These are phyloP conservation scores for Neosilurus mollespiculum DNA, from an alignment of 2,797 vertebrate species.

Conservation along the genomic window DNA sequence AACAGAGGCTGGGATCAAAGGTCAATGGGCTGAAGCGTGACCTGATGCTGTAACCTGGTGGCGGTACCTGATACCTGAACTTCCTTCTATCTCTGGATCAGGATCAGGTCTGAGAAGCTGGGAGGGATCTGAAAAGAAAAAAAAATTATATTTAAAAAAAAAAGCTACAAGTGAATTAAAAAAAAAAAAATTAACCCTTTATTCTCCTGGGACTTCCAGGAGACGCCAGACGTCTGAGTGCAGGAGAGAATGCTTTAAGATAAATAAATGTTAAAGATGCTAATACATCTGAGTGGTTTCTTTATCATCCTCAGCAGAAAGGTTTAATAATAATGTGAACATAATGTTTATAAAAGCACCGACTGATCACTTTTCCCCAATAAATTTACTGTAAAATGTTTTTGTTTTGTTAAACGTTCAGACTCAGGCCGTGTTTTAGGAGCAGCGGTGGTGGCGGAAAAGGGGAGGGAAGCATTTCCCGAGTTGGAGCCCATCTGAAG, in stretches of 20 bases:
- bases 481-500: slow-evolving; percentile 70
- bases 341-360: slow-evolving; percentile 48
- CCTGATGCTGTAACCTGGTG: slow-evolving; percentile 51
- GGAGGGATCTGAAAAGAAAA: not conserved
- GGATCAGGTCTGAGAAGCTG: not conserved
- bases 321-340: not conserved
- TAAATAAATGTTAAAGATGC: not conserved
- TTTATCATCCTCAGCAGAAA: not conserved
- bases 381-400: not conserved
- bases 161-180: not conserved
- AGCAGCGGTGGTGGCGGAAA: slow-evolving; percentile 58
- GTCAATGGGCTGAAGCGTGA: slow-evolving; percentile 59
- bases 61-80: slow-evolving; percentile 51
- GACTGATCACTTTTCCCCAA: slow-evolving; percentile 32
- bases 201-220: too few relatives aligned
- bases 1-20: slow-evolving; percentile 73
- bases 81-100: slow-evolving; percentile 16
- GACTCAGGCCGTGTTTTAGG: slow-evolving; percentile 43
- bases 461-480: slow-evolving; percentile 60
- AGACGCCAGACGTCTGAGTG: not conserved
- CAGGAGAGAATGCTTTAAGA: not conserved
- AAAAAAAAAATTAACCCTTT: not conserved
- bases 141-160: not conserved
- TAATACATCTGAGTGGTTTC: not conserved
- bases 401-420: not conserved